A percentile compares a stretch with the other conserved stretches of the same genome.
Conservation (phyloP, 2,797 vertebrate species). For the Harpagifer antarcticus region DNA sequence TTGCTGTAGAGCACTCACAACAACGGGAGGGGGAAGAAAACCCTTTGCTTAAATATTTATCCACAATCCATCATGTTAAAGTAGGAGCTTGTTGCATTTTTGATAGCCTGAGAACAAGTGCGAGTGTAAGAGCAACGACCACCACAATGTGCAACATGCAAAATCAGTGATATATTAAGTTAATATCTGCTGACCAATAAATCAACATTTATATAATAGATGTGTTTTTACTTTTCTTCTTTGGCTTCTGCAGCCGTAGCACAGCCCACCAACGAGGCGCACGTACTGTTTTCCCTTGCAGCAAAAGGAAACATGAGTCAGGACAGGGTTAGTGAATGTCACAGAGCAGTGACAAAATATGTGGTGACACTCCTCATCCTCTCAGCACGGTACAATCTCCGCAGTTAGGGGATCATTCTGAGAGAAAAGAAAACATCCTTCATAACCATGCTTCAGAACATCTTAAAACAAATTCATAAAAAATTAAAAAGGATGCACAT, state of each 20-base stretch:
- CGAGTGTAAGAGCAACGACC: neutral
- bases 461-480: neutral
- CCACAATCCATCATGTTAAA: neutral
- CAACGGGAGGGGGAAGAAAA: neutral
- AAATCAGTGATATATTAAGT: neutral
- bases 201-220: neutral
- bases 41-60: conserved; percentile 5
- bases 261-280: neutral
- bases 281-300: conserved; percentile 1
- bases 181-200: conserved; percentile 7
- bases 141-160: neutral
- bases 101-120: conserved; percentile 5
- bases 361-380: neutral
- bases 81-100: conserved; percentile 12
- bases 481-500: neutral
- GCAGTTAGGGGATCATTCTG: neutral
- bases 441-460: too few species aligned
- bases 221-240: conserved; percentile 2
- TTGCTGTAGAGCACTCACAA: neutral
- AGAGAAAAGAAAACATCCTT: conserved; percentile 1
- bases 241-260: conserved; percentile 2
- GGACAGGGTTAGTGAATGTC: conserved; percentile 31
- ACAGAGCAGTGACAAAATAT: conserved; percentile 40
- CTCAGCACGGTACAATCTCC: neutral
- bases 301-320: conserved; percentile 37